Base-by-base conservation (phyloP, 1,140 invertebrate genomes). In the Sesamia nonagrioides region DNA sequence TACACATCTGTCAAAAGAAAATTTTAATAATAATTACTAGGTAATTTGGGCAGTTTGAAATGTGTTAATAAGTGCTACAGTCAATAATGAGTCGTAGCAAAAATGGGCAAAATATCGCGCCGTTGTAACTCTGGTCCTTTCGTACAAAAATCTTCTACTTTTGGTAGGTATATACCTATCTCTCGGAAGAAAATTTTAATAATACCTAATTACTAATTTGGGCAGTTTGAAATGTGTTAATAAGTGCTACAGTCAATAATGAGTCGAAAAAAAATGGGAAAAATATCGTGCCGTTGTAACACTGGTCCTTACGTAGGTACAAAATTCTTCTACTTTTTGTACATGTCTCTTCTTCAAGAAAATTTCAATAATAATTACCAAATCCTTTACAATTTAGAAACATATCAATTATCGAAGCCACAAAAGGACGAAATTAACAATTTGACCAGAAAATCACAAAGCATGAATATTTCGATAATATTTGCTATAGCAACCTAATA, bases 401-500 rank as follows among this genome's bases (percentile, higher is more conserved):
- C 35, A 40, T 37, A n/a, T 27, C 27, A 27, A 27, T 27, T 27
- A 27, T 27, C 27, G 4, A 48, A 48, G 58, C 48, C 68, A 45
- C 40, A 5, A 7, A 61, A 77, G 11, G 2, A 77, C 11, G 17
- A 45, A 54, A 68, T 77, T 77, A 56, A 75, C 60, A 45, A 69
- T 63, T 63, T 63, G 27, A 63, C 73, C 61, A 50, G 33, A 76
- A 42, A 66, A 60, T 18, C 15, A 66, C 48, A 66, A 76, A 42
- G 17, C 42, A 37, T n/a, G 21, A 63, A 42, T 18, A 21, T 35
- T 50, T 33, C 8, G 75, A 37, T 69, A 77, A 18, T 68, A 75
- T 77, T 77, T 56, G 61, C 61, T 21, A 69, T 42, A 77, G 69
- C 61, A 80, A 60, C 71, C 9, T 15, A 40, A 78, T 69, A 68